These are phyloP conservation scores for Dicaeum eximium DNA, from an alignment of 2,113 vertebrate genomes.

Conservation along the genomic window DNA sequence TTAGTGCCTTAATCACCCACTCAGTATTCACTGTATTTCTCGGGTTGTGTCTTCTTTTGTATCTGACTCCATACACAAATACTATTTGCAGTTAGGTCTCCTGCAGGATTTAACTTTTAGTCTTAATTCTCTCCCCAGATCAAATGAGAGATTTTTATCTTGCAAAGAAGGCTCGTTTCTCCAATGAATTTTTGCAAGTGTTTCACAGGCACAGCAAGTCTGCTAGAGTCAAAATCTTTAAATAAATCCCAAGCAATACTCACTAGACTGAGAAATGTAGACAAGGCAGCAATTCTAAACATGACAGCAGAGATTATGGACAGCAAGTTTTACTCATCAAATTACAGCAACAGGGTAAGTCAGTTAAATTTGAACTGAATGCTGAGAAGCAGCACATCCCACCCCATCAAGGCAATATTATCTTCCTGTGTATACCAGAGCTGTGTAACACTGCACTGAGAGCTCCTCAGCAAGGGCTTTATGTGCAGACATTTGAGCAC, in stretches of 20 bases:
- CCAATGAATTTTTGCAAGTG: slow-evolving; percentile 2
- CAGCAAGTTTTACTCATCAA: slow-evolving; percentile 33
- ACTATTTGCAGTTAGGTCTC: neutral
- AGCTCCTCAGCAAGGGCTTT: neutral
- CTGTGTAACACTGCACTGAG: neutral
- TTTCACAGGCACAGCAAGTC: slow-evolving; percentile 11
- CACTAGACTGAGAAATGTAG: neutral
- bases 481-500: neutral
- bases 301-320: neutral
- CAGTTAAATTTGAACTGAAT: slow-evolving; percentile 23
- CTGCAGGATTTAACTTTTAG: slow-evolving; percentile 51
- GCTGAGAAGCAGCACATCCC: neutral
- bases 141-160: slow-evolving; percentile 42
- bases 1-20: slow-evolving; percentile 4
- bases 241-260: slow-evolving; percentile 38
- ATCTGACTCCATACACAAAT: slow-evolving; percentile 36
- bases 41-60: slow-evolving; percentile 34
- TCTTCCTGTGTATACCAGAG: neutral
- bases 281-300: neutral
- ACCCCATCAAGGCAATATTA: neutral
- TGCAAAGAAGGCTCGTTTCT: neutral
- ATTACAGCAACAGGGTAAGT: slow-evolving; percentile 7
- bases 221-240: neutral
- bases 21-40: slow-evolving; percentile 29
- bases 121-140: slow-evolving; percentile 51